Percentiles rank a stretch among this genome's conserved stretches.
These are phyloP conservation scores for Oegoconia quadripuncta DNA, from an alignment of 2,888 invertebrate genomes.

Conservation along the genomic window DNA sequence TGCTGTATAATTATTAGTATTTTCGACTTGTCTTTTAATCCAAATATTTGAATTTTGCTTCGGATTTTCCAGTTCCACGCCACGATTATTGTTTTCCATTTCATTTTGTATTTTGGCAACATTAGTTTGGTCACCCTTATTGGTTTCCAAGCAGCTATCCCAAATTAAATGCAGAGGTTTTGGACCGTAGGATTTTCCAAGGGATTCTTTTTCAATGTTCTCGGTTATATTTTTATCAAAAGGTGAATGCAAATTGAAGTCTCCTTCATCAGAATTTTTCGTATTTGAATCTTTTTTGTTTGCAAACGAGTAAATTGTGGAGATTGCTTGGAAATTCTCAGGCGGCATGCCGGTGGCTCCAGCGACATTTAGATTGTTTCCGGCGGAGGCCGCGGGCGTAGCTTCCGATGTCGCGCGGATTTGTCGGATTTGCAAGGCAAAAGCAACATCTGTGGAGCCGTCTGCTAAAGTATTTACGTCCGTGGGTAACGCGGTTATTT, in stretches of 20 bases:
- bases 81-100: constrained; percentile 37
- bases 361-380: constrained; percentile 67
- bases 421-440: constrained; percentile 55
- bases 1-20: constrained; percentile 36
- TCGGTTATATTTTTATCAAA: constrained; percentile 27
- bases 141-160: constrained; percentile 60
- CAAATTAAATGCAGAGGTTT: constrained; percentile 50
- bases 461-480: constrained; percentile 44
- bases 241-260: constrained; percentile 37
- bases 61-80: constrained; percentile 33
- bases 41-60: constrained; percentile 35
- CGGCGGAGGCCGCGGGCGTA: constrained; percentile 51
- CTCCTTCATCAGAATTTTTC: constrained; percentile 42
- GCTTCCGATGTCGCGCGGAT: constrained; percentile 60
- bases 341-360: constrained; percentile 34
- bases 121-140: constrained; percentile 35
- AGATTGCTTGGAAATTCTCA: constrained; percentile 65
- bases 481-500: constrained; percentile 30
- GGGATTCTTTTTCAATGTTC: constrained; percentile 21
- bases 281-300: constrained; percentile 39
- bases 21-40: constrained; percentile 53
- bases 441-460: constrained; percentile 34
- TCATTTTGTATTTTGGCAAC: constrained; percentile 34
- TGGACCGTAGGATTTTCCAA: constrained; percentile 18
- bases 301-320: constrained; percentile 46